phyloP scores from a whole-genome alignment of 92 coral and sea anemone genomes.

The Porites cylindrica region DNA sequence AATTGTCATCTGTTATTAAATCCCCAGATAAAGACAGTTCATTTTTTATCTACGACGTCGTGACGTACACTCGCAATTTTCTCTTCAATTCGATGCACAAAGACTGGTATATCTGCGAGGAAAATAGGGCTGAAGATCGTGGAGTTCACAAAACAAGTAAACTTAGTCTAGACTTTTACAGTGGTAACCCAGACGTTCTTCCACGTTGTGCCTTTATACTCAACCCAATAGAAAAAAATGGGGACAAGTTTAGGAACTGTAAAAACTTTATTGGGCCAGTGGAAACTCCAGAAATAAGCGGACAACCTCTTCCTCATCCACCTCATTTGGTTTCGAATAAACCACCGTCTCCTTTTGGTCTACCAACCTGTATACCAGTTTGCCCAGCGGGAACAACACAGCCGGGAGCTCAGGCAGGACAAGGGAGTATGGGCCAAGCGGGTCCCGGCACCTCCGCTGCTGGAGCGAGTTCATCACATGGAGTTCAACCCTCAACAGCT shows the following conservation, averaged over 20 bases:
- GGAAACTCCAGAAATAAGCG: slow-evolving; percentile 28
- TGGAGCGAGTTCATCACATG: not conserved
- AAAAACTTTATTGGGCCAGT: slow-evolving; percentile 43
- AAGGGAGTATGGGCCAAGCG: not conserved
- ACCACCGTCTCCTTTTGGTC: not conserved
- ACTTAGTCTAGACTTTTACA: slow-evolving; percentile 53
- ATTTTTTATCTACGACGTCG: slow-evolving; percentile 58
- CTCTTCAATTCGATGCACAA: slow-evolving; percentile 66
- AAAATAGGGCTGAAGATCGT: not conserved
- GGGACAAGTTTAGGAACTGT: slow-evolving; percentile 28
- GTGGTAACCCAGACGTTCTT: slow-evolving; percentile 34
- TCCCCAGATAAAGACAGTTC: slow-evolving; percentile 72
- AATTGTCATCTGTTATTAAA: not conserved
- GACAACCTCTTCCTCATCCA: slow-evolving; percentile 27
- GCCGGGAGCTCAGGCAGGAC: not conserved
- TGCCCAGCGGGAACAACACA: slow-evolving; percentile 6
- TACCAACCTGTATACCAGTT: slow-evolving; percentile 16
- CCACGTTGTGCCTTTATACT: slow-evolving; percentile 58
- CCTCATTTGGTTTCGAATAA: not conserved
- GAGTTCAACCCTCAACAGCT: not conserved
- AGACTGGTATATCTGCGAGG: slow-evolving; percentile 67
- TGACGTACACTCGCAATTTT: slow-evolving; percentile 45
- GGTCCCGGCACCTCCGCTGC: not conserved
- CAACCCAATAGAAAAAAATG: slow-evolving; percentile 28
- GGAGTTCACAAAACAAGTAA: not conserved